These are phyloP conservation scores for Bombus waltoni DNA, from an alignment of 1,140 invertebrate genomes.

Conservation along the genomic window DNA sequence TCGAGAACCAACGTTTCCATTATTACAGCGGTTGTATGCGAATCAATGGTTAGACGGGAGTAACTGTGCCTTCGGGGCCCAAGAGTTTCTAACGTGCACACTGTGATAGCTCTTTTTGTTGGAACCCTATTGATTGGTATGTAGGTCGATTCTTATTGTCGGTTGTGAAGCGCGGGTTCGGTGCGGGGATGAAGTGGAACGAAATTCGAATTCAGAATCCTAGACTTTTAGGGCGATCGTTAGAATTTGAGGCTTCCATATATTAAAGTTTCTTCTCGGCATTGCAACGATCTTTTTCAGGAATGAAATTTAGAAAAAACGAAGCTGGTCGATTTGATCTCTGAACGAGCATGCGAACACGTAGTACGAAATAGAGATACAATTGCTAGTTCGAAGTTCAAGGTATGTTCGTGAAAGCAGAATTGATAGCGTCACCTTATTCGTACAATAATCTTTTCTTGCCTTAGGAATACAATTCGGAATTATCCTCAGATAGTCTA, in stretches of 20 bases:
- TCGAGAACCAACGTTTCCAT: conserved; percentile 9
- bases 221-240: background rate
- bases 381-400: background rate
- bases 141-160: conserved; percentile 2
- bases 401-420: background rate
- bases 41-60: background rate
- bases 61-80: too few species aligned
- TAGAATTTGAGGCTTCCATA: background rate
- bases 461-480: background rate
- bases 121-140: background rate
- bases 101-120: background rate
- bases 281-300: background rate
- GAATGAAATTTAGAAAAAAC: background rate
- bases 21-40: conserved; percentile 1
- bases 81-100: background rate
- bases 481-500: background rate
- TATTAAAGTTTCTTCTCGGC: background rate
- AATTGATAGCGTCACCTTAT: background rate
- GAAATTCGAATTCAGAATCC: background rate
- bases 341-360: too few species aligned
- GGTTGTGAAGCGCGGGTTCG: too few species aligned
- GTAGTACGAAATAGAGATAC: background rate
- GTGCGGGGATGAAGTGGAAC: background rate
- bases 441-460: background rate
- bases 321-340: background rate